Percentiles rank a stretch among this genome's conserved stretches.
These are phyloP conservation scores for Ridgeia piscesae DNA, from an alignment of 1,140 invertebrate species.

Conservation along the genomic window DNA sequence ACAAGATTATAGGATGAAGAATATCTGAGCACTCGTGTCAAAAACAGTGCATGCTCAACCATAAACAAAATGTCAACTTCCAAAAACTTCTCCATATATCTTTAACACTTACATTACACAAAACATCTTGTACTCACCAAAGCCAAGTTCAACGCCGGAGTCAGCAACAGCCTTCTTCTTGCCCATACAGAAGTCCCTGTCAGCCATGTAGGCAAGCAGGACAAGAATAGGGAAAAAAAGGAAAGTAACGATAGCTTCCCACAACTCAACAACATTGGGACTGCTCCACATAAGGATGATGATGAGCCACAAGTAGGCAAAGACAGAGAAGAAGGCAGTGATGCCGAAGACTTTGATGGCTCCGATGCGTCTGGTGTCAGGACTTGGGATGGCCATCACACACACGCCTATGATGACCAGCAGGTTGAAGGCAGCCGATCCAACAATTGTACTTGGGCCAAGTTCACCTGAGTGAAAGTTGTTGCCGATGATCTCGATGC, in stretches of 20 bases:
- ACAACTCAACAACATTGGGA: slow-evolving; percentile 63
- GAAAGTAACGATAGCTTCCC: slow-evolving; percentile 68
- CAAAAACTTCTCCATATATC: not conserved
- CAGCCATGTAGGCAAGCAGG: slow-evolving; percentile 60
- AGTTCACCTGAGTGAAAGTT: slow-evolving; percentile 62
- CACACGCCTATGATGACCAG: slow-evolving; percentile 66
- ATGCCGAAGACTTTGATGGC: slow-evolving; percentile 65
- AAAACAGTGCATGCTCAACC: not conserved
- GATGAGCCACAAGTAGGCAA: slow-evolving; percentile 71
- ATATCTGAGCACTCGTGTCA: not conserved
- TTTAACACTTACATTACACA: not conserved
- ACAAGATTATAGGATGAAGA: not conserved
- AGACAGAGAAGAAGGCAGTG: slow-evolving; percentile 63
- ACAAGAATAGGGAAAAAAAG: slow-evolving; percentile 65
- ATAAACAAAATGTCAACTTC: not conserved
- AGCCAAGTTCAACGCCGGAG: slow-evolving; percentile 33
- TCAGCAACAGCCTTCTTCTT: slow-evolving; percentile 31
- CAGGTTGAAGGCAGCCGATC: slow-evolving; percentile 69
- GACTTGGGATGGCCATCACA: slow-evolving; percentile 61
- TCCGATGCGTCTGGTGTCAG: slow-evolving; percentile 61
- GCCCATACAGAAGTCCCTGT: slow-evolving; percentile 57
- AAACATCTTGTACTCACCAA: slow-evolving; percentile 25
- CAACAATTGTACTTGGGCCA: slow-evolving; percentile 71
- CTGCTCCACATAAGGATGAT: slow-evolving; percentile 61
- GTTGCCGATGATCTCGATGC: slow-evolving; percentile 67